These are phyloP conservation scores for Drosophila parvula DNA, from an alignment of 1,140 invertebrate species.

Conservation along the genomic window DNA sequence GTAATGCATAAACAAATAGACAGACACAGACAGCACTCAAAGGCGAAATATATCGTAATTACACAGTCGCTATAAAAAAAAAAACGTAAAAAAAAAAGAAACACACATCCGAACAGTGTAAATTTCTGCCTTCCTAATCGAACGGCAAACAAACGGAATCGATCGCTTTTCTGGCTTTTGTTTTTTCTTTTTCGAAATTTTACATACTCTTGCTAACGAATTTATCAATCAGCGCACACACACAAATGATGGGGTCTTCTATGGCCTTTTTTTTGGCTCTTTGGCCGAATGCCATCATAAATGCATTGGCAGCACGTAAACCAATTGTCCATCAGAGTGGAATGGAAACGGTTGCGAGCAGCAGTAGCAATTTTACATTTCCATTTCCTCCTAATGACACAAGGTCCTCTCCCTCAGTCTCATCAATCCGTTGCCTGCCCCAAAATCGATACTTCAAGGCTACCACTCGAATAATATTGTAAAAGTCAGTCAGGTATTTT, in stretches of 20 bases:
- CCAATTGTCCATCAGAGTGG: conserved; percentile 33
- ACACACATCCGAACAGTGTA: conserved; percentile 39
- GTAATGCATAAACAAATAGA: conserved; percentile 69
- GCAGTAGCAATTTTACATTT: conserved; percentile 22
- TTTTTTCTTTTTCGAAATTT: conserved; percentile 30
- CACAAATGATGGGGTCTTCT: not conserved
- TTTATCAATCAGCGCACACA: conserved; percentile 63
- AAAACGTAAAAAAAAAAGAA: conserved; percentile 41
- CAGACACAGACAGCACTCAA: conserved; percentile 6
- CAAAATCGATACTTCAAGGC: conserved; percentile 35
- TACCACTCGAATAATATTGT: not conserved
- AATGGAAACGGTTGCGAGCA: conserved; percentile 9
- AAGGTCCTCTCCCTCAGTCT: not conserved
- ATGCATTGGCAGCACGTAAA: conserved; percentile 44
- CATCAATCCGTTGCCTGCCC: not conserved
- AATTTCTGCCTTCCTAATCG: conserved; percentile 54
- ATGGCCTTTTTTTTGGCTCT: conserved; percentile 14
- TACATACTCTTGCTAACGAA: conserved; percentile 69
- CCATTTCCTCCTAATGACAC: conserved; percentile 38
- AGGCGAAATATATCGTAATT: conserved; percentile 26
- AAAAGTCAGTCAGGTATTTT: conserved; percentile 15
- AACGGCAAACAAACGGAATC: conserved; percentile 47
- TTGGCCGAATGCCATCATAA: conserved; percentile 24
- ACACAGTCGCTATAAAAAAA: conserved; percentile 27
- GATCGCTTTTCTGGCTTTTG: conserved; percentile 23